phyloP scores from a whole-genome alignment of 2,113 vertebrate genomes.

The Ctenodactylus gundi region DNA sequence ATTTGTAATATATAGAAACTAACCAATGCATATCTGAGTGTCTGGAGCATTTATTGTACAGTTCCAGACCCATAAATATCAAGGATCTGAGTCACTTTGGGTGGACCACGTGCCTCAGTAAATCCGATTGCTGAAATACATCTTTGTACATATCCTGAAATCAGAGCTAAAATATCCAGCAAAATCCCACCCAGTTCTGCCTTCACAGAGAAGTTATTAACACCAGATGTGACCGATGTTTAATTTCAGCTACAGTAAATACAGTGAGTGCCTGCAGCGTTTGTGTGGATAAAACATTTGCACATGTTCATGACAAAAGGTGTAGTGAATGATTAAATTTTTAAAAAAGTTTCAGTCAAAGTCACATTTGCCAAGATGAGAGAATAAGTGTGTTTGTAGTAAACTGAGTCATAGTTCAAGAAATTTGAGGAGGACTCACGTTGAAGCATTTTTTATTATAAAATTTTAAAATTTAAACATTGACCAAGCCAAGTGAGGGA shows the following conservation, averaged over 20 bases:
- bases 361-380: too few relatives aligned
- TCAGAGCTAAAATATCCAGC: not conserved
- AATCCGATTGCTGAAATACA: not conserved
- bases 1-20: not conserved
- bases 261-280: not conserved
- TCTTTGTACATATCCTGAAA: not conserved
- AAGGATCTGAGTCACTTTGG: not conserved
- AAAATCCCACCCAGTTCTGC: not conserved
- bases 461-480: too few relatives aligned
- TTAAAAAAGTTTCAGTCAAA: too few relatives aligned
- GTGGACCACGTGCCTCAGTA: not conserved
- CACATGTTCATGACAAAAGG: too few relatives aligned
- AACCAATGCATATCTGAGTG: not conserved
- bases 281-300: too few relatives aligned
- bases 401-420: too few relatives aligned
- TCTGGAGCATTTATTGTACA: not conserved
- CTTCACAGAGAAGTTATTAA: not conserved
- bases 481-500: too few relatives aligned
- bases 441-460: too few relatives aligned
- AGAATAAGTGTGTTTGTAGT: too few relatives aligned
- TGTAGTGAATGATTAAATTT: too few relatives aligned
- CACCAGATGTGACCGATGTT: not conserved
- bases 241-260: not conserved
- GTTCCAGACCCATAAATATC: not conserved
- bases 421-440: too few relatives aligned